Percentiles rank a stretch among this genome's conserved stretches.
These are phyloP conservation scores for Tethea ocularis DNA, from an alignment of 2,888 invertebrate species.

Conservation along the genomic window DNA sequence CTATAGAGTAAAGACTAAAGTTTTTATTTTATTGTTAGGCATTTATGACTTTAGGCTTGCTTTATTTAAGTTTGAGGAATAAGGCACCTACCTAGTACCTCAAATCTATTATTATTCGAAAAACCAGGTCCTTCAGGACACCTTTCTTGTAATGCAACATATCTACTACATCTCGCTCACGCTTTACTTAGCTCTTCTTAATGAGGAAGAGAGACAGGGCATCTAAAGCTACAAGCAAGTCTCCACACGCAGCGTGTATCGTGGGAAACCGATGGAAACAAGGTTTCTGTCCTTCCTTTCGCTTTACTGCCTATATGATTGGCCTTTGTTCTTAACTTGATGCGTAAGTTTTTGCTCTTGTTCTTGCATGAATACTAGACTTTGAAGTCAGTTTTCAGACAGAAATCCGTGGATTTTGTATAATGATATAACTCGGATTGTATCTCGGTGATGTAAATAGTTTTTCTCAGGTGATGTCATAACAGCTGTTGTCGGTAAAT, in stretches of 20 bases:
- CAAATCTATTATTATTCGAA: slow-evolving; percentile 42
- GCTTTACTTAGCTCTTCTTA: slow-evolving; percentile 7
- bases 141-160: slow-evolving; percentile 40
- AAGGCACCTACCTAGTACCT: slow-evolving; percentile 41
- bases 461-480: slow-evolving; percentile 66
- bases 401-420: slow-evolving; percentile 10
- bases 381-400: not conserved
- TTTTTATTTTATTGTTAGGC: slow-evolving; percentile 10
- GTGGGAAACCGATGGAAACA: slow-evolving; percentile 72
- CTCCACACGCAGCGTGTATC: slow-evolving; percentile 40
- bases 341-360: slow-evolving; percentile 40
- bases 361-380: slow-evolving; percentile 8
- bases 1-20: too few relatives aligned
- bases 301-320: slow-evolving; percentile 57
- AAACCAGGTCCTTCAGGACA: slow-evolving; percentile 60
- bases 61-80: slow-evolving; percentile 11
- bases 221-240: not conserved
- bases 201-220: not conserved
- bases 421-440: slow-evolving; percentile 40
- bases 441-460: slow-evolving; percentile 62
- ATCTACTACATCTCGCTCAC: not conserved
- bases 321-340: slow-evolving; percentile 59
- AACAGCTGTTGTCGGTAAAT: slow-evolving; percentile 56
- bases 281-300: slow-evolving; percentile 72
- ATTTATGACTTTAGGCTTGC: not conserved